A percentile compares a stretch with the other conserved stretches of the same genome.
Conservation (phyloP, 2,797 vertebrate genomes). For the Cichlasoma orientale region DNA sequence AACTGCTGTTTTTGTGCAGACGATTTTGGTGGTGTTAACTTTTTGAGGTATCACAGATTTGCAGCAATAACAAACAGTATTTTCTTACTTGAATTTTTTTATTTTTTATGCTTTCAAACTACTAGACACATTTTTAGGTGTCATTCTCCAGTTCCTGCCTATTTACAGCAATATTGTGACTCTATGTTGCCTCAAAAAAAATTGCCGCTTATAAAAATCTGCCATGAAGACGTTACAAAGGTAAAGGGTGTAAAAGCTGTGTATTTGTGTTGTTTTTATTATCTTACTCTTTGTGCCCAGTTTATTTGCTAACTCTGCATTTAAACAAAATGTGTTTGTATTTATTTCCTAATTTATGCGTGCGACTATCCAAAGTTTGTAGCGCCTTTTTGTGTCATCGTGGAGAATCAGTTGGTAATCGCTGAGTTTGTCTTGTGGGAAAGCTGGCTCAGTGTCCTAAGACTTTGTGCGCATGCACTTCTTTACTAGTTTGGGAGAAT, state of each 20-base stretch:
- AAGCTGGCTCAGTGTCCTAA: background rate
- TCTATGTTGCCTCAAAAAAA: constrained; percentile 30
- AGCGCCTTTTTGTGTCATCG: constrained; percentile 49
- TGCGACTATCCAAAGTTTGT: constrained; percentile 59
- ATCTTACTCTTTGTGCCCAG: background rate
- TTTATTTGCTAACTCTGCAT: constrained; percentile 37
- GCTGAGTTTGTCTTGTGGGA: constrained; percentile 39
- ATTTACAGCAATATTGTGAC: background rate
- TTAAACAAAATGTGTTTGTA: constrained; percentile 49
- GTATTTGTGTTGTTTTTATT: constrained; percentile 38
- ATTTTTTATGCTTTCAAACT: background rate
- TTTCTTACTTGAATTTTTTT: background rate
- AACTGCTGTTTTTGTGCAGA: background rate
- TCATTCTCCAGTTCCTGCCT: background rate
- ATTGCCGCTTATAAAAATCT: background rate
- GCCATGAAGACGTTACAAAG: background rate
- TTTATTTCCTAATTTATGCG: constrained; percentile 78
- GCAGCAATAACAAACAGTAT: constrained; percentile 37
- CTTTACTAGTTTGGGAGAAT: background rate
- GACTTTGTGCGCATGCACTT: background rate
- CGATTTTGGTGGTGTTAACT: background rate
- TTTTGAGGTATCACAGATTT: constrained; percentile 21
- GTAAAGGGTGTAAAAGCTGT: constrained; percentile 9
- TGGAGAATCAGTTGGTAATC: constrained; percentile 35
- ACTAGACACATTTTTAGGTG: background rate